Base-by-base conservation (phyloP, 2,797 vertebrate genomes). In the Pangasius sanitwongsei region DNA sequence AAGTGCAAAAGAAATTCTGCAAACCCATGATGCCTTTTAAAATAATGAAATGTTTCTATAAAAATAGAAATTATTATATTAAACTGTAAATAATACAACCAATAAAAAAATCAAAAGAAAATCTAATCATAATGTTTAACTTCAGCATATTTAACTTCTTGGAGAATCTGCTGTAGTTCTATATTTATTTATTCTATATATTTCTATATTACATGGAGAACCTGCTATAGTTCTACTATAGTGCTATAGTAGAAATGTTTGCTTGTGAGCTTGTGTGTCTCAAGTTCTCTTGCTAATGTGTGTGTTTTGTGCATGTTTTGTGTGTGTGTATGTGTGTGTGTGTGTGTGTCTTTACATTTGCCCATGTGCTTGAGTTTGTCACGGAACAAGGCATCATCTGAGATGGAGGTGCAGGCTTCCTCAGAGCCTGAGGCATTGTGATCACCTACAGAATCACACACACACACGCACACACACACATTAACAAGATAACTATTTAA, bases 311-410 rank as follows among this genome's bases (percentile, higher is more conserved):
- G 37, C 23, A 37, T 72, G 69, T 72, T 72, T 34, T 70, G 84
- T 13, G 31, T 16, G 70, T 75, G 25, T 61, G 37, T 31, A 50
- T 75, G 80, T 83, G 41, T 84, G 57, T 61, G 69, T 59, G 18
- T 28, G 25, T 78, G 86, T 44, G 55, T 0, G 20, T 67, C 48
- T 97, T 97, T 95, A 97, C 97, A 97, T 94, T 97, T 97, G 2
- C 97, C 97, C 97, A 97, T 97, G 95, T 97, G 97, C 92, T 97
- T 97, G 91, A 97, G 89, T 92, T 97, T 97, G 94, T 97, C 97
- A 91, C 97, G 95, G 95, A 97, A 97, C 95, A 97, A 96, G 95
- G 97, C 97, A 94, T 97, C 97, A 81, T 97, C 97, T 72, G 96
- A 97, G 91, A 95, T 95, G 7, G 94, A 87, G 4, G 94, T 86